Conservation (phyloP, 2,797 vertebrate species). For the Neopelma chrysocephalum region DNA sequence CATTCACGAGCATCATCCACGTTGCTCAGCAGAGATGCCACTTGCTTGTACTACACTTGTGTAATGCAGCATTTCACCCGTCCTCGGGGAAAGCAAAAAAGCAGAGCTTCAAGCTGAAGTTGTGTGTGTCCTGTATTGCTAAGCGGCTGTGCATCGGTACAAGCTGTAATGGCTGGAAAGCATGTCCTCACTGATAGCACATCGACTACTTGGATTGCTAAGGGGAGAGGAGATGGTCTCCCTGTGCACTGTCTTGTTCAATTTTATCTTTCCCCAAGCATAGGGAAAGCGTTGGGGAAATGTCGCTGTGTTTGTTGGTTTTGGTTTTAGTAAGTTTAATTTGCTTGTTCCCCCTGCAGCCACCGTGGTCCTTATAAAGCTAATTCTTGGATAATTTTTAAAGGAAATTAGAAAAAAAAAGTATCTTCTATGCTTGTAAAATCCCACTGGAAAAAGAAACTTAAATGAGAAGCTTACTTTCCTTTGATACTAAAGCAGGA, state of each 20-base stretch:
- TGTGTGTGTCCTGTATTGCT: neutral
- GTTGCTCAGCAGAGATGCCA: neutral
- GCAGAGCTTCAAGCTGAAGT: neutral
- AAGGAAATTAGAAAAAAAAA: neutral
- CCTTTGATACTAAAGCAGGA: neutral
- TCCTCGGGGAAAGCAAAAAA: neutral
- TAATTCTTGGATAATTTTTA: constrained; percentile 4
- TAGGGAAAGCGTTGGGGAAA: neutral
- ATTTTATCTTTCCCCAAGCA: neutral
- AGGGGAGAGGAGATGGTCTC: neutral
- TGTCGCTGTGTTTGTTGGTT: neutral
- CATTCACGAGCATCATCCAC: fast-evolving
- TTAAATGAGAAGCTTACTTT: neutral
- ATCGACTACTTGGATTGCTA: neutral
- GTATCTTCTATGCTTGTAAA: neutral
- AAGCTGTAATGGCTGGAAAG: neutral
- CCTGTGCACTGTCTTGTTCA: neutral
- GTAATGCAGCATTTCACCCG: neutral
- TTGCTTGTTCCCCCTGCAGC: neutral
- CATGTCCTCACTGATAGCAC: neutral
- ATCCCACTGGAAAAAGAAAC: neutral
- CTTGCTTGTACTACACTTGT: neutral
- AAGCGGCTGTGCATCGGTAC: neutral
- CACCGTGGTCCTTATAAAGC: neutral
- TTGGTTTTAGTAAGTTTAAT: neutral